Base-by-base conservation (phyloP, 2,888 invertebrate species). In the Metellina segmentata region DNA sequence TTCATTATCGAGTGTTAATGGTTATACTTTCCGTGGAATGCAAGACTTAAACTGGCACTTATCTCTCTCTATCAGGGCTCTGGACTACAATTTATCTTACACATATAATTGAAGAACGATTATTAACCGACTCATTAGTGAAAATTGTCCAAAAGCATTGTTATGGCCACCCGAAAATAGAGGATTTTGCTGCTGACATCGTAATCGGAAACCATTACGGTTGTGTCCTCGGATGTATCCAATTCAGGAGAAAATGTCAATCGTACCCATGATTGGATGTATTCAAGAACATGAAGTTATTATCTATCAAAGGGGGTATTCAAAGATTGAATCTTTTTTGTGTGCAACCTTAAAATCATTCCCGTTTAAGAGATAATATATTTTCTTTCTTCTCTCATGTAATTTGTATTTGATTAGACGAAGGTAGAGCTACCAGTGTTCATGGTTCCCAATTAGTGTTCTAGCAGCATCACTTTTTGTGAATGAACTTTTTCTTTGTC, bases 1-100 rank as follows among this genome's bases (percentile, higher is more conserved):
- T 79, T 88, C 81, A 88, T 88, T 72, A 88, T 53, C 20, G 6
- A 81, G 34, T 88, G n/a, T 81, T 88, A 88, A 88, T 88, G 71
- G 78, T 34, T 51, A 81, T 74, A 53, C 53, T 74, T 48, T 34
- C 74, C n/a, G 74, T 20, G n/a, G 61, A 85, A 52, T 72, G 52
- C 52, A 83, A 61, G 85, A 48, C 70, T 74, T 20, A 48, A 75
- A 52, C 74, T 71, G 52, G 78, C 19, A 49, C 70, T 86, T 85
- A 61, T 61, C 61, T 61, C 16, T 61, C 61, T 61, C 61, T 16
- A 5, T 78, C 20, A 52, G 78, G 69, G 16, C 6, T 52, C 61
- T n/a, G 20, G 52, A 51, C 48, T 51, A 79, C 51, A 20, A 71
- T 20, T 70, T 86, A 52, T 49, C 49, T 86, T 70, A 16, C 11